phyloP scores from a whole-genome alignment of 1,140 invertebrate genomes.

The Lineus longissimus region DNA sequence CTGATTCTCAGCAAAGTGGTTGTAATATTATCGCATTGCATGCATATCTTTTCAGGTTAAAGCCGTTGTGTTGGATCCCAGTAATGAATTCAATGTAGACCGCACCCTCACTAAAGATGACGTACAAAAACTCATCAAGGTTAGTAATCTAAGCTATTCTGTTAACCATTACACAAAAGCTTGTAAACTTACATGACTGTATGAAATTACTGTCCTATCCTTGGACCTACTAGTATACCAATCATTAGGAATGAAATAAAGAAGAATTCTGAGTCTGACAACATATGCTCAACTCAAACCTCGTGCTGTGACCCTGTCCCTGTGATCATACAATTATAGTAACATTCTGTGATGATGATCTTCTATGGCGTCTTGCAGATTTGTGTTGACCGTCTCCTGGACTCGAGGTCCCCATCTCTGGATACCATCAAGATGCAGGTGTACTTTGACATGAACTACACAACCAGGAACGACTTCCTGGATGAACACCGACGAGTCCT shows the following conservation, averaged over 20 bases:
- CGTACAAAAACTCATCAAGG: conserved; percentile 54
- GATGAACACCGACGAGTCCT: conserved; percentile 54
- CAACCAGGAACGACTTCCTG: conserved; percentile 56
- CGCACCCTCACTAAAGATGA: conserved; percentile 54
- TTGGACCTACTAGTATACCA: neutral
- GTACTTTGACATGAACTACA: conserved; percentile 67
- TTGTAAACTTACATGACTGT: neutral
- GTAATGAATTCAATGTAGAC: conserved; percentile 55
- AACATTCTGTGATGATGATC: no score
- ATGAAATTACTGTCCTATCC: neutral
- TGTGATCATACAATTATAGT: no score
- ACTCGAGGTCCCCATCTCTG: conserved; percentile 47
- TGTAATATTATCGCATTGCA: no score
- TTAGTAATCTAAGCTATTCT: conserved; percentile 17
- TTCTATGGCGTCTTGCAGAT: conserved; percentile 34
- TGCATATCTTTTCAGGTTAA: conserved; percentile 46
- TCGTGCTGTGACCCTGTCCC: no score
- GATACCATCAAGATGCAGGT: conserved; percentile 64
- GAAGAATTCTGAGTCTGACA: no score
- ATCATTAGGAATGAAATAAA: neutral
- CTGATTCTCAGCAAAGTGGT: no score
- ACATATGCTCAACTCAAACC: no score
- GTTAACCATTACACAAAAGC: neutral
- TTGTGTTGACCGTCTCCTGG: conserved; percentile 52
- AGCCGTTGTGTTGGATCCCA: conserved; percentile 53